phyloP scores from a whole-genome alignment of 2,113 vertebrate species.

The Mesocricetus auratus region DNA sequence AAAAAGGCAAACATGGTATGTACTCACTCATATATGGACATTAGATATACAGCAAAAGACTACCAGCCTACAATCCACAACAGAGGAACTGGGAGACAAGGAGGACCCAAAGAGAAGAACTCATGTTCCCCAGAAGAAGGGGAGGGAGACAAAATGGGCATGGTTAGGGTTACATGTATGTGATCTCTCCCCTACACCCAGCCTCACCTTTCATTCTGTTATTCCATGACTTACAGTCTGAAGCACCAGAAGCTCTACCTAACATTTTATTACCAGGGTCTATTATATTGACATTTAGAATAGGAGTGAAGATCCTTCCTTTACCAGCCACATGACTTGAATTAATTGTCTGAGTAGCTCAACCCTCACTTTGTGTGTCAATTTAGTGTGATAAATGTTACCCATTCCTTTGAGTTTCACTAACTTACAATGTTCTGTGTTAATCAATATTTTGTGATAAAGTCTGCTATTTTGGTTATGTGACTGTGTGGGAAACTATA shows the following conservation, averaged over 20 bases:
- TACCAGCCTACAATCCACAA: no score
- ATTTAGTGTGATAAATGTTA: not conserved
- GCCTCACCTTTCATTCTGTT: not conserved
- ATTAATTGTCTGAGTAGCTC: not conserved
- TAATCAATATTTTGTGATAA: not conserved
- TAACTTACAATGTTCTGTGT: not conserved
- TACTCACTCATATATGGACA: no score
- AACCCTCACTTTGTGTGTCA: not conserved
- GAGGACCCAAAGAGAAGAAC: no score
- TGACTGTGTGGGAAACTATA: not conserved
- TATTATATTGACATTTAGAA: not conserved
- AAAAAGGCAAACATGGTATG: no score
- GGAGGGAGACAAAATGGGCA: no score
- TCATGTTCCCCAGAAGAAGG: no score
- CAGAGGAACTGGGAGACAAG: no score
- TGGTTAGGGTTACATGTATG: no score
- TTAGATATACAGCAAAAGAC: no score
- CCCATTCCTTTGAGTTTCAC: not conserved
- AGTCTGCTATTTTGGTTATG: not conserved
- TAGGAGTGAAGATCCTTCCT: not conserved
- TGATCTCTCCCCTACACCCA: no score
- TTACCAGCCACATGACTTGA: not conserved
- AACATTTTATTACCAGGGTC: not conserved
- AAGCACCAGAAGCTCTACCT: not conserved
- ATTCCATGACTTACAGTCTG: not conserved